Conservation (phyloP, 2,888 invertebrate species). For the Drosophila tanythrix region DNA sequence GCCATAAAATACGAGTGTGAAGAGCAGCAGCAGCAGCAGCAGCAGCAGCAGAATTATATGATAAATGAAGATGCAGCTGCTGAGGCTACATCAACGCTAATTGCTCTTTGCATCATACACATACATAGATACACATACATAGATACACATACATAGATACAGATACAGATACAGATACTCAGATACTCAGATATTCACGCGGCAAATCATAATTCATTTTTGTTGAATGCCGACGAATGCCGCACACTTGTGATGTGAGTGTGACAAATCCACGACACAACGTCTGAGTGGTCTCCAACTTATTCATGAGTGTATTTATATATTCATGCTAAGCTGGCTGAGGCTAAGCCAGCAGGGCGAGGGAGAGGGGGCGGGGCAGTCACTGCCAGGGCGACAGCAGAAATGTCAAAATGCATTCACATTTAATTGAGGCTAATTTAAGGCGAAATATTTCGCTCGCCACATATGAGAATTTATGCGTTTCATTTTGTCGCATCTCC, state of each 20-base stretch:
- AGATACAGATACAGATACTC: conserved; percentile 21
- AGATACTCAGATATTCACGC: conserved; percentile 30
- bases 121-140: background rate
- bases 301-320: conserved; percentile 44
- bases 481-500: conserved; percentile 62
- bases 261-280: conserved; percentile 42
- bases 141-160: conserved; percentile 9
- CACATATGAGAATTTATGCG: conserved; percentile 77
- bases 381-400: conserved; percentile 58
- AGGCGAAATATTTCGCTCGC: conserved; percentile 83
- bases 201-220: conserved; percentile 62
- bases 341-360: background rate
- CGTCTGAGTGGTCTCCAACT: conserved; percentile 31
- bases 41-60: conserved; percentile 41
- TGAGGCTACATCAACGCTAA: conserved; percentile 80
- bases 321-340: conserved; percentile 28
- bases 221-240: conserved; percentile 40
- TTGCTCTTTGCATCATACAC: conserved; percentile 65
- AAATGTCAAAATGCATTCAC: conserved; percentile 85
- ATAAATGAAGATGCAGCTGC: conserved; percentile 81
- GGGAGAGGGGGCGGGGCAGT: background rate
- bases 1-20: conserved; percentile 23
- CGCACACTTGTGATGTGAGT: conserved; percentile 28
- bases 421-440: conserved; percentile 85
- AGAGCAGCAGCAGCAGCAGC: conserved; percentile 41